Evolutionary conservation across 2,797 vertebrate genomes (phyloP).

Genomic region (Rhyacichthys aspro): DNA sequence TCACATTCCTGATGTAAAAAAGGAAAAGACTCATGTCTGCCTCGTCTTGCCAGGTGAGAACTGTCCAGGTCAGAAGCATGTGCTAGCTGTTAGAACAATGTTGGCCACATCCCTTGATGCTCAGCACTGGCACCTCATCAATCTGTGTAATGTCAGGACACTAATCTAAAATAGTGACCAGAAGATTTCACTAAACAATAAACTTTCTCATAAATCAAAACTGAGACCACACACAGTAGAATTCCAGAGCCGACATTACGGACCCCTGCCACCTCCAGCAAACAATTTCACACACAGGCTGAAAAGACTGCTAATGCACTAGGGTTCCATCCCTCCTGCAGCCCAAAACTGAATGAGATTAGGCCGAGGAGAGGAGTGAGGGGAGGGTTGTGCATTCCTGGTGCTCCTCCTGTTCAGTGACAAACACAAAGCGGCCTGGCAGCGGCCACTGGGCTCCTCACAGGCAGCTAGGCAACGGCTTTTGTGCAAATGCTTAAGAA

Average conservation of each 20-base stretch:
- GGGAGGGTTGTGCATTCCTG: slow-evolving; percentile 50
- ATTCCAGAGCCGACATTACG: slow-evolving; percentile 13
- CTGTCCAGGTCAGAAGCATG: too few species aligned
- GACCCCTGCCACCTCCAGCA: slow-evolving; percentile 6
- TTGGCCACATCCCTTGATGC: too few species aligned
- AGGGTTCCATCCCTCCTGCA: slow-evolving; percentile 55
- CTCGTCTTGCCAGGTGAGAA: too few species aligned
- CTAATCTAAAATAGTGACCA: too few species aligned
- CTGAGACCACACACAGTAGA: slow-evolving; percentile 31
- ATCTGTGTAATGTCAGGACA: too few species aligned
- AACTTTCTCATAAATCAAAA: background rate
- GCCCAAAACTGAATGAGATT: slow-evolving; percentile 54
- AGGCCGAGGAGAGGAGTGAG: slow-evolving; percentile 1
- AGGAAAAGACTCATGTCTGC: too few species aligned
- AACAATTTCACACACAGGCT: slow-evolving; percentile 21
- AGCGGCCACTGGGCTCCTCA: slow-evolving; percentile 43
- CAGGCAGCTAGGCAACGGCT: slow-evolving; percentile 76
- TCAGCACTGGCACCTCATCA: too few species aligned
- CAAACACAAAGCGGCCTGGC: slow-evolving; percentile 60
- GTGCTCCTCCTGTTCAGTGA: slow-evolving; percentile 54
- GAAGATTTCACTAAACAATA: too few species aligned
- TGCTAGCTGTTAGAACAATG: too few species aligned
- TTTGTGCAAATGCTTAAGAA: slow-evolving; percentile 73
- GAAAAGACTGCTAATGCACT: slow-evolving; percentile 42
- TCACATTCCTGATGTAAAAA: too few species aligned